These are phyloP conservation scores for Oplegnathus fasciatus DNA, from an alignment of 2,113 vertebrate genomes.

Conservation along the genomic window DNA sequence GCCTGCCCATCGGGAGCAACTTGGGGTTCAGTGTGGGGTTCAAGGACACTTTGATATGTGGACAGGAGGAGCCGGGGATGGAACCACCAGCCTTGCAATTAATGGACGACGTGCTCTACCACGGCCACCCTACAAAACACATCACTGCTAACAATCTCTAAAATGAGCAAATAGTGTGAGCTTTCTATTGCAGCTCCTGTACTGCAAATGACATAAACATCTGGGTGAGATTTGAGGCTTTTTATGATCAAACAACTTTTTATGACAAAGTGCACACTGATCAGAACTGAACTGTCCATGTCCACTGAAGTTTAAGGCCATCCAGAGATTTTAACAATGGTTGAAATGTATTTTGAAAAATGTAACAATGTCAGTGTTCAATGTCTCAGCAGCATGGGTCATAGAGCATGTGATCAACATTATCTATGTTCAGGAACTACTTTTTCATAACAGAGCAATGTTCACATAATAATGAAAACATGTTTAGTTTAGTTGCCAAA, in stretches of 20 bases:
- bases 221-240: neutral
- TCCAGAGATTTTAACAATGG: neutral
- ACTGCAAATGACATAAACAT: neutral
- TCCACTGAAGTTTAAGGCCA: neutral
- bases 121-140: neutral
- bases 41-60: neutral
- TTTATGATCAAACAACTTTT: neutral
- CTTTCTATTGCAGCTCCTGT: neutral
- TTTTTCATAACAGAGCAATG: neutral
- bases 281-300: no score
- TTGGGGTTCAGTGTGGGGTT: neutral
- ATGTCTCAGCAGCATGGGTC: neutral
- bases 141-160: no score
- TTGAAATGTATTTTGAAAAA: neutral
- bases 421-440: constrained; percentile 2
- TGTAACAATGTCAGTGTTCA: neutral
- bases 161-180: neutral
- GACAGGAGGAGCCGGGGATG: neutral
- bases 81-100: neutral
- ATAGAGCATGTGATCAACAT: constrained; percentile 26
- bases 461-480: neutral
- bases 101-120: neutral
- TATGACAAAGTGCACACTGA: neutral
- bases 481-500: neutral
- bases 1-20: neutral